Base-by-base conservation (phyloP, 2,888 invertebrate genomes). In the Arrhopalites spinosus region DNA sequence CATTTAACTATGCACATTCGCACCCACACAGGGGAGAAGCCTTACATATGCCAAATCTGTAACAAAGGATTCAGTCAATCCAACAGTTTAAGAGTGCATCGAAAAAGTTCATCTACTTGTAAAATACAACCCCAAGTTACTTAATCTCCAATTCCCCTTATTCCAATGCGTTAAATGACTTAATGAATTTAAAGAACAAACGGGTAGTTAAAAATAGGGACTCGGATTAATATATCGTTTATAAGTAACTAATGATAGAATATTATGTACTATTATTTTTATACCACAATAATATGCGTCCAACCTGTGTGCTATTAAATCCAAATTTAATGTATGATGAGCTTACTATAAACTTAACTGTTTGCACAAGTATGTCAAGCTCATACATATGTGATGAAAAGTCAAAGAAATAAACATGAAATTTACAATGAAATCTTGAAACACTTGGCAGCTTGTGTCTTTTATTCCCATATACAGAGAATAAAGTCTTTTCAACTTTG, bases 1-100 rank as follows among this genome's bases (percentile, higher is more conserved):
- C 86, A 86, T 78, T 79, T 86, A 20, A 82, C 82, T 15, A 83
- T 85, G 63, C 86, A 86, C 66, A 67, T 81, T 20, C 84, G 84
- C 74, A 84, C 83, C 43, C 85, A 85, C 73, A 79, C 79, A 7
- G 82, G 79, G 47, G 78, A 82, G 29, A 77, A 70, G 13, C 79
- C 78, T 3, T 79, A 77, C 27, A 76, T 77, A 61, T 80, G 80
- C 77, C 67, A 76, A 0, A 20, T 78, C 5, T 80, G 80, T 56
- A 47, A 66, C 1, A 76, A 76, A 43, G 47, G 67, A 1, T 78
- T 78, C 56, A 73, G 63, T 25, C 78, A 76, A 25, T 50, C 74
- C 1, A 72, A 77, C 20, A 75, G 67, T 36, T 67, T 53, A 3
- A 13, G 73, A 30, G 5, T 73, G 7, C 73, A 73, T 30, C 64